A percentile compares a stretch with the other conserved stretches of the same genome.
These are phyloP conservation scores for Onthophagus sagittarius DNA, from an alignment of 2,888 invertebrate species.

Conservation along the genomic window DNA sequence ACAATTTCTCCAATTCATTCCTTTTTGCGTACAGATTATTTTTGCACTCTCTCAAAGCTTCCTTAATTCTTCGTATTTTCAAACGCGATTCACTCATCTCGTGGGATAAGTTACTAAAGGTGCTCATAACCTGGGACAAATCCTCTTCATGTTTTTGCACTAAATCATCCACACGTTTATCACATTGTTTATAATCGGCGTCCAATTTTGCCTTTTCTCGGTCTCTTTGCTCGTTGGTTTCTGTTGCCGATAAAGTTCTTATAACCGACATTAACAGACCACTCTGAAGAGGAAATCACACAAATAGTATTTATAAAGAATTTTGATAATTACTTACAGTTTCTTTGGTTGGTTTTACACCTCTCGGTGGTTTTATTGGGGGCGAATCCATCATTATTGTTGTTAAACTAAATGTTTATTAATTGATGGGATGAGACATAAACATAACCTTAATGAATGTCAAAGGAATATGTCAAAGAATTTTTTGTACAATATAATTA, in stretches of 20 bases:
- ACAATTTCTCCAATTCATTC: constrained; percentile 88
- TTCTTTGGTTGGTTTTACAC: constrained; percentile 82
- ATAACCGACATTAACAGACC: constrained; percentile 92
- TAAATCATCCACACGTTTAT: constrained; percentile 81
- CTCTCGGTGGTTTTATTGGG: constrained; percentile 81
- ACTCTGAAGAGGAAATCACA: constrained; percentile 55
- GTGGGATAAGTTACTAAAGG: constrained; percentile 73
- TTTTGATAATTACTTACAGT: constrained; percentile 56
- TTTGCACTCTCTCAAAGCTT: constrained; percentile 79
- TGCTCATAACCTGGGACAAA: constrained; percentile 67
- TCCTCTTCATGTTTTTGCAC: constrained; percentile 86
- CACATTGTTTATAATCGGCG: constrained; percentile 89
- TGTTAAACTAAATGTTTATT: neutral
- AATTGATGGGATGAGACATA: neutral
- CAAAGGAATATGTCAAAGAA: no score
- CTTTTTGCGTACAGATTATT: constrained; percentile 82
- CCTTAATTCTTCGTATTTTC: constrained; percentile 73
- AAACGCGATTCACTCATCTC: constrained; percentile 73
- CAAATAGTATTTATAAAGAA: neutral
- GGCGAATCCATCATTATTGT: constrained; percentile 48
- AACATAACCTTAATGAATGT: neutral
- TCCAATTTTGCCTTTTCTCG: constrained; percentile 91
- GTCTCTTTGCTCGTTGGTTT: constrained; percentile 88
- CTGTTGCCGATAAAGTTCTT: constrained; percentile 88
- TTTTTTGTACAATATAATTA: no score